These are phyloP conservation scores for Crax fasciolata DNA, from an alignment of 2,797 vertebrate genomes.

Conservation along the genomic window DNA sequence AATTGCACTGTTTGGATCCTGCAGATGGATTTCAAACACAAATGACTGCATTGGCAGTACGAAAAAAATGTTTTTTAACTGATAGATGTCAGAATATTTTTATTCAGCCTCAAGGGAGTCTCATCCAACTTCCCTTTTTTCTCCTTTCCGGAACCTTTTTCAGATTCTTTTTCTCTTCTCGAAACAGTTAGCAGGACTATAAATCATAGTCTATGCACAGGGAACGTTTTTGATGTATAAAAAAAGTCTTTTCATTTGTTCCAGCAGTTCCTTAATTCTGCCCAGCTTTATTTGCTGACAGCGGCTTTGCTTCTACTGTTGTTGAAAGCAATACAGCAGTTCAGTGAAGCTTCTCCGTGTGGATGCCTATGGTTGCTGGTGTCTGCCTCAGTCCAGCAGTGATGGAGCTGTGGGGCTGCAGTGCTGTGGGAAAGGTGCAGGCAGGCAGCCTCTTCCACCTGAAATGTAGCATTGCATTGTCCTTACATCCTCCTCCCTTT, in stretches of 20 bases:
- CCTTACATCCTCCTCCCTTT: neutral
- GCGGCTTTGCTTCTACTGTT: neutral
- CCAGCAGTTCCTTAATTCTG: slow-evolving; percentile 27
- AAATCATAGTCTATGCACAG: neutral
- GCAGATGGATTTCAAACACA: neutral
- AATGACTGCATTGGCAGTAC: neutral
- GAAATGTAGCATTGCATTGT: fast-evolving
- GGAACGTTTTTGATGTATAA: neutral
- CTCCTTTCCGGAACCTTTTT: neutral
- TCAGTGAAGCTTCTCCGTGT: neutral
- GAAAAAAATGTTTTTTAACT: slow-evolving; percentile 21
- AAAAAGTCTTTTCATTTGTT: slow-evolving; percentile 38
- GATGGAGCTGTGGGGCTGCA: neutral
- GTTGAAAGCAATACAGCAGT: too few species aligned
- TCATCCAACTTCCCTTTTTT: slow-evolving; percentile 13
- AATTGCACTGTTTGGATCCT: neutral
- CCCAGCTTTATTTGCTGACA: neutral
- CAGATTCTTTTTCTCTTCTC: slow-evolving; percentile 37
- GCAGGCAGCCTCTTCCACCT: neutral
- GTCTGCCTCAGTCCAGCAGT: neutral
- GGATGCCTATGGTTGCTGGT: neutral
- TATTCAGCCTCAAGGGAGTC: neutral
- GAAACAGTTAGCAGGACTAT: neutral
- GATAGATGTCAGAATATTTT: neutral
- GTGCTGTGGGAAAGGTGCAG: neutral